A percentile compares a stretch with the other conserved stretches of the same genome.
phyloP scores from a whole-genome alignment of 2,113 vertebrate genomes.

The Oostethus manadensis region DNA sequence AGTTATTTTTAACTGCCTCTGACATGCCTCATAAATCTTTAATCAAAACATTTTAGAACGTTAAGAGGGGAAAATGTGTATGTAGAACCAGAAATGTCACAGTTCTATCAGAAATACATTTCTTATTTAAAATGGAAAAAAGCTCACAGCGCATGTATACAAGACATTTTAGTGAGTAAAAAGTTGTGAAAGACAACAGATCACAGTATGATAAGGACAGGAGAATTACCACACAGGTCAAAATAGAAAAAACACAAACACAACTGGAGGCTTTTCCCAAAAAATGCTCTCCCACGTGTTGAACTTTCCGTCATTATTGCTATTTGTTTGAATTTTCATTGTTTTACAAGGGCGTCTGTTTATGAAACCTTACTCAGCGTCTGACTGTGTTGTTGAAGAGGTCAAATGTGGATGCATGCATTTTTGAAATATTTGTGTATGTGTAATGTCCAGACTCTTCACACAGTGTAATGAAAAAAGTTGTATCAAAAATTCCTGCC shows the following conservation, averaged over 20 bases:
- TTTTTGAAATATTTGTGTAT: not conserved
- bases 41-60: not conserved
- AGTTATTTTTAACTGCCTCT: not conserved
- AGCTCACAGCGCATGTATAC: no score
- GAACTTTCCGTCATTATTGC: not conserved
- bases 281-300: not conserved
- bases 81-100: not conserved
- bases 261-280: not conserved
- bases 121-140: not conserved
- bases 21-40: not conserved
- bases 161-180: not conserved
- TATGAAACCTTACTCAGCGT: not conserved
- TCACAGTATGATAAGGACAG: not conserved
- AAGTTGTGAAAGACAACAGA: not conserved
- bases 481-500: no score
- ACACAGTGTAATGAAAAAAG: not conserved
- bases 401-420: not conserved
- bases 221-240: not conserved
- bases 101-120: not conserved
- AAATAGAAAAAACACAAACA: conserved; percentile 3
- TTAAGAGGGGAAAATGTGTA: not conserved
- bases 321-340: not conserved
- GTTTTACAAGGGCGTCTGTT: not conserved
- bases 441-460: not conserved
- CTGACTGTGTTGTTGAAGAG: conserved; percentile 3